phyloP scores from a whole-genome alignment of 2,797 vertebrate genomes.

The Danionella dracula region DNA sequence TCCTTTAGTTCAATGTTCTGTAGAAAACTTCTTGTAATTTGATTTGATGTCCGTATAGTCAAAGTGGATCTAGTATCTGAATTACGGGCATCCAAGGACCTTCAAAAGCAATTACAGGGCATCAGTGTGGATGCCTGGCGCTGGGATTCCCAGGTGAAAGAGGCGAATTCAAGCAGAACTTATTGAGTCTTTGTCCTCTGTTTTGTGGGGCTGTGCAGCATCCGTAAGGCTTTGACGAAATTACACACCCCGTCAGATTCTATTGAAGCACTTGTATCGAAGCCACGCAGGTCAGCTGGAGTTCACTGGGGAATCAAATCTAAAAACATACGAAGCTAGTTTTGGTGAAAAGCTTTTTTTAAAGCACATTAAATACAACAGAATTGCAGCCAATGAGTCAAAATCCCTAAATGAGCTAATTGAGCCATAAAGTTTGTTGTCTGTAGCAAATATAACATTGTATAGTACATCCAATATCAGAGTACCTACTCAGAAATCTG shows the following conservation, averaged over 20 bases:
- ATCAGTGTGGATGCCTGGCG: conserved; percentile 52
- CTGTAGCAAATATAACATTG: too few relatives aligned
- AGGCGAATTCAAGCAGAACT: conserved; percentile 56
- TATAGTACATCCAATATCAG: too few relatives aligned
- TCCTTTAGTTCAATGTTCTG: conserved; percentile 10
- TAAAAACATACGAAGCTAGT: background rate
- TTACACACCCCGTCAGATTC: conserved; percentile 57
- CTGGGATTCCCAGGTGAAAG: conserved; percentile 52
- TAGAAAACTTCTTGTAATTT: conserved; percentile 50
- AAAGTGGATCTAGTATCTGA: conserved; percentile 55
- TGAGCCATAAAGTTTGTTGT: too few relatives aligned
- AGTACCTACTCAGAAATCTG: too few relatives aligned
- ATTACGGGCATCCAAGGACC: conserved; percentile 52
- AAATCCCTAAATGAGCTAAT: too few relatives aligned
- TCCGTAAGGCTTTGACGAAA: conserved; percentile 60
- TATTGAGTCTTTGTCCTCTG: conserved; percentile 61
- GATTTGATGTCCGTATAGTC: conserved; percentile 64
- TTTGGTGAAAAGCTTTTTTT: too few relatives aligned
- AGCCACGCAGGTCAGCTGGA: conserved; percentile 34
- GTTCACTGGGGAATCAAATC: conserved; percentile 31
- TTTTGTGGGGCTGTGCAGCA: conserved; percentile 46
- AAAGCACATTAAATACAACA: too few relatives aligned
- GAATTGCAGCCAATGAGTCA: too few relatives aligned
- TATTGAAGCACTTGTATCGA: conserved; percentile 44
- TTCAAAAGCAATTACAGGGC: conserved; percentile 68